Conservation (phyloP, 1,140 invertebrate genomes). For the Kradibia gibbosae region DNA sequence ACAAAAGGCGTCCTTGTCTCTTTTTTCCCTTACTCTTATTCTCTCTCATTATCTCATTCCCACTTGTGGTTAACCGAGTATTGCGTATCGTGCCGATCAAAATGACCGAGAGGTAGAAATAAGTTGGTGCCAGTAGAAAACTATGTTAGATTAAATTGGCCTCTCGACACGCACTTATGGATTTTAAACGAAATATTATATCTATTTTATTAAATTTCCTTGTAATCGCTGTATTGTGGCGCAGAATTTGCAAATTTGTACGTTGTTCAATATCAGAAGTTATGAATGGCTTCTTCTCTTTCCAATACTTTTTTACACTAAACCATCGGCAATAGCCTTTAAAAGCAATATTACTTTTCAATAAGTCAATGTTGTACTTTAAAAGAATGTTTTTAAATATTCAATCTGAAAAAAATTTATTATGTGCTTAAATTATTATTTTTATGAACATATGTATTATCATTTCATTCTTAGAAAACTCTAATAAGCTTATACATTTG, state of each 20-base stretch:
- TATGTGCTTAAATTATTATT: no score
- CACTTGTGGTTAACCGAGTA: neutral
- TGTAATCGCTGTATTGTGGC: no score
- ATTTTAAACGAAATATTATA: neutral
- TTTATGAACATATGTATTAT: no score
- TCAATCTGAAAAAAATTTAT: no score
- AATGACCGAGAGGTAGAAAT: neutral
- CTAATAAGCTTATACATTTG: no score
- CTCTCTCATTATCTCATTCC: constrained; percentile 34
- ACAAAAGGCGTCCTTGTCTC: neutral
- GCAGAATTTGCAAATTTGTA: constrained; percentile 1
- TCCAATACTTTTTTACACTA: neutral
- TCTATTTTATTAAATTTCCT: constrained; percentile 40
- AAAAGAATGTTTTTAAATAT: no score
- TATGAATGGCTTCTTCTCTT: neutral
- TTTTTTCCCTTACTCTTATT: neutral
- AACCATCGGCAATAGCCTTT: neutral
- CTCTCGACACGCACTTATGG: neutral
- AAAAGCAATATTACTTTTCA: no score
- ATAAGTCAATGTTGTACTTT: no score
- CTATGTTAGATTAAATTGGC: constrained; percentile 12
- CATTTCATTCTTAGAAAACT: no score
- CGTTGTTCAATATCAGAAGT: neutral
- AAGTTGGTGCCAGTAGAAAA: neutral
- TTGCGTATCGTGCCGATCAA: neutral